phyloP scores from a whole-genome alignment of 1,140 invertebrate genomes.

The Chlorops oryzae region DNA sequence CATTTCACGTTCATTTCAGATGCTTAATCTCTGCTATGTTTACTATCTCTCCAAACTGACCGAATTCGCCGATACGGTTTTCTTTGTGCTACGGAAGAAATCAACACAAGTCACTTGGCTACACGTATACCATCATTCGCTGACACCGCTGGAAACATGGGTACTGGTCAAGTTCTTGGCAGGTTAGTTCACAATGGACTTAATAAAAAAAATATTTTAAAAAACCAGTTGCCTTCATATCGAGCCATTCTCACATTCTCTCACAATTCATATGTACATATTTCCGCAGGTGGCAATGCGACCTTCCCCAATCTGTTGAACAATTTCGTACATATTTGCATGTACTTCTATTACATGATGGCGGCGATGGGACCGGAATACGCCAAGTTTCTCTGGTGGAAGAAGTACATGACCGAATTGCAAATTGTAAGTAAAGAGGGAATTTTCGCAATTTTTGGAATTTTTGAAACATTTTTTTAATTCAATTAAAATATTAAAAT shows the following conservation, averaged over 20 bases:
- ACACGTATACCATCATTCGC: conserved; percentile 91
- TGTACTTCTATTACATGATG: conserved; percentile 91
- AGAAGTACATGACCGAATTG: conserved; percentile 84
- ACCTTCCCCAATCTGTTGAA: conserved; percentile 89
- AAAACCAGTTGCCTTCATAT: no score
- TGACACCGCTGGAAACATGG: conserved; percentile 93
- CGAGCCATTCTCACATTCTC: conserved; percentile 2
- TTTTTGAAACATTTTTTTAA: neutral
- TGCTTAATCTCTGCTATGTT: conserved; percentile 90
- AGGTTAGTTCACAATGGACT: conserved; percentile 54
- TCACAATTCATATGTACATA: conserved; percentile 1
- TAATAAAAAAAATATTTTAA: no score
- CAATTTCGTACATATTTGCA: conserved; percentile 89
- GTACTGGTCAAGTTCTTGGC: conserved; percentile 90
- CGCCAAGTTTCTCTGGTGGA: conserved; percentile 93
- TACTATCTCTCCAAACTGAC: conserved; percentile 96
- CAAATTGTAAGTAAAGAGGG: conserved; percentile 68
- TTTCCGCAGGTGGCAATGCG: conserved; percentile 72
- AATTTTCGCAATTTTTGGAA: neutral
- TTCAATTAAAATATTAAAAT: neutral
- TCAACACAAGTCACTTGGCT: conserved; percentile 86
- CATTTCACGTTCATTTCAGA: conserved; percentile 67
- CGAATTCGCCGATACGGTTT: conserved; percentile 92
- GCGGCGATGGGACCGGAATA: conserved; percentile 85
- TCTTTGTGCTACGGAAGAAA: conserved; percentile 89